Percentiles rank a stretch among this genome's conserved stretches.
Conservation (phyloP, 2,888 invertebrate genomes). For the Chelonus formosanus region DNA sequence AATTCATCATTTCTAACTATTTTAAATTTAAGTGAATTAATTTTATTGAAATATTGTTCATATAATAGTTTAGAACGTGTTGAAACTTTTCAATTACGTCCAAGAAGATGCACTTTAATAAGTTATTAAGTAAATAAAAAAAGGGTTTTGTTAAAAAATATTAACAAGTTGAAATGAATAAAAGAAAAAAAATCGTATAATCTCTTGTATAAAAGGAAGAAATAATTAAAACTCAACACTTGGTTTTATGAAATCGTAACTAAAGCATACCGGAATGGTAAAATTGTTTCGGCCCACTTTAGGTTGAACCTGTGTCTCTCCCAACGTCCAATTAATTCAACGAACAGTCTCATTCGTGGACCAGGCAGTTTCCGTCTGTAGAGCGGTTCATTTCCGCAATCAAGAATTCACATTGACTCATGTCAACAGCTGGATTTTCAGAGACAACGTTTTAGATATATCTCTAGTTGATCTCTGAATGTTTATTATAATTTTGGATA, state of each 20-base stretch:
- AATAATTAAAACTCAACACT: too few relatives aligned
- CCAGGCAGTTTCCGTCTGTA: constrained; percentile 28
- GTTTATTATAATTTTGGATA: not conserved
- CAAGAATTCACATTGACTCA: constrained; percentile 52
- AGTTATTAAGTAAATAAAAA: too few relatives aligned
- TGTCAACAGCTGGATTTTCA: constrained; percentile 42
- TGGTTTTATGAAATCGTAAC: too few relatives aligned
- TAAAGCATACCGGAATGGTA: constrained; percentile 2
- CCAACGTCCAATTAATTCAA: constrained; percentile 34
- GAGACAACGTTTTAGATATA: constrained; percentile 18
- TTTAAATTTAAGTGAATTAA: too few relatives aligned
- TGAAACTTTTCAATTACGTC: too few relatives aligned
- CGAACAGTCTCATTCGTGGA: constrained; percentile 32
- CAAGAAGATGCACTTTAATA: too few relatives aligned
- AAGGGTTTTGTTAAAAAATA: too few relatives aligned
- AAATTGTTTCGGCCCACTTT: constrained; percentile 33
- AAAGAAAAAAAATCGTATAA: too few relatives aligned
- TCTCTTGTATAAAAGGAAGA: not conserved
- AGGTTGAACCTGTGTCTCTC: constrained; percentile 14
- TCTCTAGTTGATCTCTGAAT: constrained; percentile 3
- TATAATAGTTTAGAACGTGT: too few relatives aligned
- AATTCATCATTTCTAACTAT: too few relatives aligned
- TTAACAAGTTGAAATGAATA: too few relatives aligned
- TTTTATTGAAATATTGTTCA: too few relatives aligned
- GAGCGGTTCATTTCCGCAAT: constrained; percentile 53